Evolutionary conservation across 2,888 invertebrate species (phyloP).

Genomic region (Eucriotettix oculatus): DNA sequence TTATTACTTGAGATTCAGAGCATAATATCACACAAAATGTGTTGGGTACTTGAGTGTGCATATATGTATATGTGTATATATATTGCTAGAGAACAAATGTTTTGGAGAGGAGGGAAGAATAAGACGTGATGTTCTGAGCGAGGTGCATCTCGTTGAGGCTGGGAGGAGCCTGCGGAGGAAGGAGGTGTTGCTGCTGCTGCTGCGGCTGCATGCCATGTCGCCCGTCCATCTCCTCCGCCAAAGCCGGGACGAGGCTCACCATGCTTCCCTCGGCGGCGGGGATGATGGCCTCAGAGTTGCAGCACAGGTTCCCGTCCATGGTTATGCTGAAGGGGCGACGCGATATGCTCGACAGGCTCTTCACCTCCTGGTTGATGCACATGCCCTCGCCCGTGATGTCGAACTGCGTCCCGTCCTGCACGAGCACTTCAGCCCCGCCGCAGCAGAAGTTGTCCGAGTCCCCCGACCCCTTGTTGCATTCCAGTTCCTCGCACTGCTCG

Average conservation of each 20-base stretch:
- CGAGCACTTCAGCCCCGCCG: not conserved
- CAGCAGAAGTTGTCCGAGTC: not conserved
- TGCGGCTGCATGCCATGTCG: not conserved
- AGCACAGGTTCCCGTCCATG: constrained; percentile 8
- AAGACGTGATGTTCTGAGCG: too few relatives aligned
- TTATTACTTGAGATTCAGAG: too few relatives aligned
- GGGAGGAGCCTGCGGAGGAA: too few relatives aligned
- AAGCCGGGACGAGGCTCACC: not conserved
- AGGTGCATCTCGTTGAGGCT: too few relatives aligned
- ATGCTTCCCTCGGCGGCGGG: not conserved
- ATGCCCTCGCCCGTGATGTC: not conserved
- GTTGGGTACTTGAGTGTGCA: too few relatives aligned
- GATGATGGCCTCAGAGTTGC: constrained; percentile 2
- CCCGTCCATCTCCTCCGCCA: not conserved
- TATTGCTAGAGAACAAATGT: too few relatives aligned
- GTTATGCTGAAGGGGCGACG: constrained; percentile 6
- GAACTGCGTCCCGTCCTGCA: not conserved
- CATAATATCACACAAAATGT: too few relatives aligned
- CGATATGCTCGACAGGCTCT: not conserved
- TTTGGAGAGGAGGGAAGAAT: too few relatives aligned
- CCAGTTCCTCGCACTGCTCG: not conserved
- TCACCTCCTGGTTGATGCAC: not conserved
- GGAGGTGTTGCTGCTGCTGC: too few relatives aligned
- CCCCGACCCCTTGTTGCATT: not conserved
- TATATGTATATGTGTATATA: too few relatives aligned